Conservation (phyloP, 2,888 invertebrate genomes). For the Xanthia togata region DNA sequence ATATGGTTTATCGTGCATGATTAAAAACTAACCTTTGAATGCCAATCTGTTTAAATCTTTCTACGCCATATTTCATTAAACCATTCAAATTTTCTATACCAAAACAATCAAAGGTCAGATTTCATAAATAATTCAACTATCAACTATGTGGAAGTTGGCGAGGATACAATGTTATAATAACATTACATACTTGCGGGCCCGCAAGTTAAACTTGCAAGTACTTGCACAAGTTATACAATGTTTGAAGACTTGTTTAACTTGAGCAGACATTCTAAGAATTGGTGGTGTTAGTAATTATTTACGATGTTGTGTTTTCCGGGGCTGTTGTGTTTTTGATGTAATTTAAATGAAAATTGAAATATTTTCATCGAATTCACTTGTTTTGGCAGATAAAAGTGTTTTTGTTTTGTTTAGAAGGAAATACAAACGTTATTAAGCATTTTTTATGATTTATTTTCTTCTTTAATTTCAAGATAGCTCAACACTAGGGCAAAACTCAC, state of each 20-base stretch:
- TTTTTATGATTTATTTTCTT: background rate
- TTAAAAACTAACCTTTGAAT: background rate
- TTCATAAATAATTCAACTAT: conserved; percentile 40
- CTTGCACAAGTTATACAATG: conserved; percentile 27
- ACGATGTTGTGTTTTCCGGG: conserved; percentile 6
- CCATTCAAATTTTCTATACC: conserved; percentile 9
- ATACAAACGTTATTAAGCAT: background rate
- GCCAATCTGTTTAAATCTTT: background rate
- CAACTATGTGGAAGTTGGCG: conserved; percentile 39
- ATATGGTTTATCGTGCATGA: background rate
- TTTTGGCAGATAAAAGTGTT: background rate
- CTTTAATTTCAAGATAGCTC: background rate
- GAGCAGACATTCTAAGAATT: conserved; percentile 27
- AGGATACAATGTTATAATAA: conserved; percentile 46
- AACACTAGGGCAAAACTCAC: background rate
- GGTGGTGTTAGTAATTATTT: conserved; percentile 18
- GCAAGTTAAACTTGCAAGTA: conserved; percentile 32
- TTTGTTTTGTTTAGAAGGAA: background rate
- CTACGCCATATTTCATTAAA: conserved; percentile 5
- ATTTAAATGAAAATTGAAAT: background rate
- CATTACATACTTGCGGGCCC: conserved; percentile 46
- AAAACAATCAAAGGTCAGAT: conserved; percentile 36
- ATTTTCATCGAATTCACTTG: background rate
- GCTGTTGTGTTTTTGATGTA: background rate
- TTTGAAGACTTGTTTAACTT: conserved; percentile 29